These are phyloP conservation scores for Halcyon senegalensis DNA, from an alignment of 2,113 vertebrate genomes.

Conservation along the genomic window DNA sequence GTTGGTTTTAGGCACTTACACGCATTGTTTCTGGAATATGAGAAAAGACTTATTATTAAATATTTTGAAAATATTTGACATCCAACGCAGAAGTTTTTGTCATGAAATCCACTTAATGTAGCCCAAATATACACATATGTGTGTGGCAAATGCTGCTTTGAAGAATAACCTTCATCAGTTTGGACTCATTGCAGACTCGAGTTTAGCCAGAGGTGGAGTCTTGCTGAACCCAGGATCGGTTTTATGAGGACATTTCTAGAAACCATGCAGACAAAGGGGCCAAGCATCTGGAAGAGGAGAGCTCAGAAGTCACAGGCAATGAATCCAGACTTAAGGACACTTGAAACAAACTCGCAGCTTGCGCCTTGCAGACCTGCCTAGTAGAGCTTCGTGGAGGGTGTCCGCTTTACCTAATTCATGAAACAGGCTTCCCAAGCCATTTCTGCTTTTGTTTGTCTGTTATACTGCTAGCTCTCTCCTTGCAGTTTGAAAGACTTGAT, in stretches of 20 bases:
- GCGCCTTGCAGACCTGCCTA: background rate
- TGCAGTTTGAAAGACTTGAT: background rate
- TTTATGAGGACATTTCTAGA: background rate
- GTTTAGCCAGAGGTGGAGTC: background rate
- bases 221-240: background rate
- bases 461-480: background rate
- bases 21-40: background rate
- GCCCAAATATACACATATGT: background rate
- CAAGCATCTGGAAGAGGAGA: background rate
- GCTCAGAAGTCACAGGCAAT: background rate
- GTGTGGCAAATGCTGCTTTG: background rate
- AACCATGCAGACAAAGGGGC: background rate
- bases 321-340: background rate
- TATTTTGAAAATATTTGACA: background rate
- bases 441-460: background rate
- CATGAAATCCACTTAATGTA: background rate
- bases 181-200: background rate
- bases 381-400: background rate
- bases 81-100: background rate
- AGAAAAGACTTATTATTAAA: background rate
- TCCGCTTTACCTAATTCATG: background rate
- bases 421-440: background rate
- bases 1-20: background rate
- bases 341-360: background rate
- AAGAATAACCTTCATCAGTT: background rate